Conservation (phyloP, 2,888 invertebrate species). For the Eilema caniola region DNA sequence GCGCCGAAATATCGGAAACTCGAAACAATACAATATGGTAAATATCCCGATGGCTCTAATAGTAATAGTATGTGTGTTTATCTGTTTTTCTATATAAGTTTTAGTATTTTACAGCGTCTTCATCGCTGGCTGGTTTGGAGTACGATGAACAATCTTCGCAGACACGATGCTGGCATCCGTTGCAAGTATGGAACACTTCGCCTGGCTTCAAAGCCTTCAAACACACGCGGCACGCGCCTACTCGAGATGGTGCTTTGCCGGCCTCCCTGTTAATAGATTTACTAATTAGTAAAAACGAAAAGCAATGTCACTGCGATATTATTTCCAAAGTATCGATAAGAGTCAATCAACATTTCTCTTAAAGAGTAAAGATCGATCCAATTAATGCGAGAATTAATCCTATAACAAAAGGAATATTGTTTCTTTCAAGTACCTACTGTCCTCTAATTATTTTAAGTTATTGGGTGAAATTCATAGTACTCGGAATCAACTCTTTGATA, state of each 20-base stretch:
- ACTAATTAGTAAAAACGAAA: not conserved
- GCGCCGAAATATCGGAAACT: no score
- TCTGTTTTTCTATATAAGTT: not conserved
- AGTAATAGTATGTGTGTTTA: no score
- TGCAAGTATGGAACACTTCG: slow-evolving; percentile 95
- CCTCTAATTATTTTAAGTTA: slow-evolving; percentile 10
- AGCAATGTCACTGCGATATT: not conserved
- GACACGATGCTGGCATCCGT: slow-evolving; percentile 95
- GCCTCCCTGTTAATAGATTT: slow-evolving; percentile 82
- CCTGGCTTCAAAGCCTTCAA: slow-evolving; percentile 95
- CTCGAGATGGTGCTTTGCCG: slow-evolving; percentile 91
- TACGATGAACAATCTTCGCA: slow-evolving; percentile 98
- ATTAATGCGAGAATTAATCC: slow-evolving; percentile 4
- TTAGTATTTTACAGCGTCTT: slow-evolving; percentile 89
- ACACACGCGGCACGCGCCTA: slow-evolving; percentile 93
- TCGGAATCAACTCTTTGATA: not conserved
- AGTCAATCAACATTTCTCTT: not conserved
- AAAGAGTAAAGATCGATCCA: not conserved
- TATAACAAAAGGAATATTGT: slow-evolving; percentile 1
- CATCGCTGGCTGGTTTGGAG: slow-evolving; percentile 93
- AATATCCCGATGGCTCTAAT: no score
- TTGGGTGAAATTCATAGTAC: not conserved
- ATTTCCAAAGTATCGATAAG: not conserved
- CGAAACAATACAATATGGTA: no score
- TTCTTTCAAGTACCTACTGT: slow-evolving; percentile 1